Percentiles rank a stretch among this genome's conserved stretches.
phyloP scores from a whole-genome alignment of 2,888 invertebrate genomes.

The Xestia ashworthii region DNA sequence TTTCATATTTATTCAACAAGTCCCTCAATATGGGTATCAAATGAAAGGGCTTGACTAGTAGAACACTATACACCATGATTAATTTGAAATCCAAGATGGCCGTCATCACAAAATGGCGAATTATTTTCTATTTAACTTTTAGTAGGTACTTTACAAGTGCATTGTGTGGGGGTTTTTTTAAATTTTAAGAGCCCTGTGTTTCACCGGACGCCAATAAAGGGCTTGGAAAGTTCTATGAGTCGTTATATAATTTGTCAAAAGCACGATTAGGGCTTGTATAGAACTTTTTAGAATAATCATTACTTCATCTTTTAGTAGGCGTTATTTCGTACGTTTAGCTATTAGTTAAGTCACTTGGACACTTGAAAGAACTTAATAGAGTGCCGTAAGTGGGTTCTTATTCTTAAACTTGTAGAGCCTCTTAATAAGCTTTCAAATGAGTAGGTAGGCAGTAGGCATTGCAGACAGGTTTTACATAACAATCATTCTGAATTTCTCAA shows the following conservation, averaged over 20 bases:
- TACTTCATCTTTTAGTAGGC: not conserved
- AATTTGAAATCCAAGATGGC: no score
- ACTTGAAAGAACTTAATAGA: constrained; percentile 4
- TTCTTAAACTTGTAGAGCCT: not conserved
- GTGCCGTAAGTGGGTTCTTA: not conserved
- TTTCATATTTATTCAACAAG: no score
- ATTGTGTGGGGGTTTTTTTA: no score
- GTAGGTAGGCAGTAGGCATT: not conserved
- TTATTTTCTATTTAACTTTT: no score
- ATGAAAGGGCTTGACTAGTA: no score
- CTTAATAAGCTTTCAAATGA: constrained; percentile 22
- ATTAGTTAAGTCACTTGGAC: not conserved
- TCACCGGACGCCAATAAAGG: not conserved
- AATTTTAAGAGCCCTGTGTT: no score
- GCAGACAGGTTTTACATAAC: constrained; percentile 32
- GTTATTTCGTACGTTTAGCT: not conserved
- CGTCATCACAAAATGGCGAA: no score
- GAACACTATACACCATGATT: no score
- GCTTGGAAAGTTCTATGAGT: not conserved
- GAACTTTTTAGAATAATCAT: not conserved
- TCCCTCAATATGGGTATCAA: no score
- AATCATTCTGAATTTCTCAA: constrained; percentile 8
- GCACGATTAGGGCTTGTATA: not conserved
- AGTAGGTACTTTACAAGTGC: no score
- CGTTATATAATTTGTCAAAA: not conserved